Evolutionary conservation across 1,140 invertebrate genomes (phyloP), one percentile per base, ranked within the genome.

Genomic region (Capitella teleta): DNA sequence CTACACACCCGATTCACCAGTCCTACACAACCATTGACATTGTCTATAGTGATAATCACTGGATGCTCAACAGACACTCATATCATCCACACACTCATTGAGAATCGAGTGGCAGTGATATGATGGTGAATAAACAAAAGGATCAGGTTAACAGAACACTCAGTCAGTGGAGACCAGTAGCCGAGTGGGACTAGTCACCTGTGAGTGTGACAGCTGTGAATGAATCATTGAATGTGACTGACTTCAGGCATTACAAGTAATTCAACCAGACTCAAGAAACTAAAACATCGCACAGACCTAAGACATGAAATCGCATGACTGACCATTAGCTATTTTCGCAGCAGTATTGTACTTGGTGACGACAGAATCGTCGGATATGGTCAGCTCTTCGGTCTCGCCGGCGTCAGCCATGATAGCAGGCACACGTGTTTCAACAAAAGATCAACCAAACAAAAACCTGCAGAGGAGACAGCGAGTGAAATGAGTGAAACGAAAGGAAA

Each of bases 271-370:
- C 23, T 18, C 28, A 25, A 19, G 16, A n/a, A 5, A 30, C 23
- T 5, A 25, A 45, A 45, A 45, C 43, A 30, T 45, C 21, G 21
- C 6, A 49, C 38, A 24, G 8, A n/a, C 40, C 16, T 47, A 21
- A 1, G 10, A 46, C n/a, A 37, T 19, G 26, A 25, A 21, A 54
- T 42, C 32, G 21, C 23, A 28, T 28, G 8, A 74, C 87, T 87
- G 82, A 95, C 92, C 83, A 74, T 98, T 98, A 53, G 93, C 91
- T 73, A 99, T 95, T 67, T 97, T 92, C 57, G 88, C 93, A 62
- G 92, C 92, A 84, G 96, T 90, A 80, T 96, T 97, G 79, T 99
- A 98, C 79, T 99, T 99, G 77, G 89, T 98, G 61, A 98, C 89
- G 67, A 98, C 94, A 77, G 93, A 83, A 79, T 98, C 93, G 77